Base-by-base conservation (phyloP, 1,140 invertebrate genomes). In the Manduca sexta region DNA sequence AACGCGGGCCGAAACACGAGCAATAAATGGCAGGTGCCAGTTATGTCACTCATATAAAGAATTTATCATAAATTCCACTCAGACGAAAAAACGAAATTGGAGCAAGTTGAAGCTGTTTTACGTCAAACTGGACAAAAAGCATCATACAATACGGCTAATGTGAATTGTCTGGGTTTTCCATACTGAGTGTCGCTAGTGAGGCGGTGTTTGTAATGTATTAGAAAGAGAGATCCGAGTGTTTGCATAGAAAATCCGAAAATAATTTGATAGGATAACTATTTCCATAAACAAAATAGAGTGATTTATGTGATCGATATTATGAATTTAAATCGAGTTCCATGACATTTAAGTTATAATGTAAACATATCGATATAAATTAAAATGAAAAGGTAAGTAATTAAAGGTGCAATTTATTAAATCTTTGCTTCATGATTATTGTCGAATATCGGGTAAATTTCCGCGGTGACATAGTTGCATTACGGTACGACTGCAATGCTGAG, bases 81-180 rank as follows among this genome's bases (percentile, higher is more conserved):
- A 47, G 16, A 61, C 42, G 56, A 63, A 65, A 68, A 64, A 73
- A 75, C 63, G 66, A 74, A 75, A 67, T 64, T 67, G 56, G 64
- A 75, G 55, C 68, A 69, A 79, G 65, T 70, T 76, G 67, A 69
- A 79, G 61, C 64, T 76, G 66, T 69, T 76, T 76, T 78, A 79
- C 67, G 75, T 82, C 75, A 79, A 78, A 71, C 52, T 74, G 45
- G 64, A 72, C 74, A 71, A 69, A 78, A 77, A 75, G 74, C 74
- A 81, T 78, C 73, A 54, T 68, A 2, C 2, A 40, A 40, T 40
- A 0, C 11, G 15, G 15, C 38, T n/a, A 18, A 40, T 7, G 0
- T 40, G 17, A 18, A 40, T 4, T 15, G n/a, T n/a, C 11, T 40
- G 14, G 14, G 30, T 43, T 15, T 21, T 15, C 4, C 16, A 50